These are phyloP conservation scores for Phalloptychus januarius DNA, from an alignment of 2,797 vertebrate genomes.

Conservation along the genomic window DNA sequence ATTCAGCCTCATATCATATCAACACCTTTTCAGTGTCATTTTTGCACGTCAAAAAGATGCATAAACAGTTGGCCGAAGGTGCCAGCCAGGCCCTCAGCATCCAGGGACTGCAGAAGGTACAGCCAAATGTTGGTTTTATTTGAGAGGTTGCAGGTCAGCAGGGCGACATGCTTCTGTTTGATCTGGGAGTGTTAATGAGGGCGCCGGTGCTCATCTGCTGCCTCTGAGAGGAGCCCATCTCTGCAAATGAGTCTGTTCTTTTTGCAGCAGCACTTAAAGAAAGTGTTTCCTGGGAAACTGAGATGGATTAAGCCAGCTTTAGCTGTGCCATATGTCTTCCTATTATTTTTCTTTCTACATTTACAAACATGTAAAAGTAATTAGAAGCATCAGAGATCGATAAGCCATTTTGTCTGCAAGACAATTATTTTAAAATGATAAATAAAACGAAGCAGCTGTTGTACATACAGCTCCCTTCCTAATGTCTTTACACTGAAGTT, in stretches of 20 bases:
- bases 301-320: background rate
- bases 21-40: conserved; percentile 37
- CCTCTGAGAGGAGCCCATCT: conserved; percentile 35
- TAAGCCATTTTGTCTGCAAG: background rate
- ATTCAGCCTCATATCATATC: background rate
- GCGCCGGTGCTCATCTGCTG: conserved; percentile 38
- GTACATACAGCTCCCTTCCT: background rate
- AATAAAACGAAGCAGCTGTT: background rate
- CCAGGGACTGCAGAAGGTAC: conserved; percentile 53
- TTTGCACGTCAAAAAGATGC: conserved; percentile 41
- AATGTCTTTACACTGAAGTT: conserved; percentile 3
- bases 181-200: conserved; percentile 54
- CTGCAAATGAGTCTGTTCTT: conserved; percentile 5
- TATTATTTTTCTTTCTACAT: background rate
- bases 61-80: conserved; percentile 54
- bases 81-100: conserved; percentile 28
- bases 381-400: background rate
- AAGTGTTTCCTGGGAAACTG: background rate
- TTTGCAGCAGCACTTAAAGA: background rate
- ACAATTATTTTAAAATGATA: background rate
- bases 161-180: conserved; percentile 58
- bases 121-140: conserved; percentile 57
- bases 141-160: conserved; percentile 51
- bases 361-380: background rate
- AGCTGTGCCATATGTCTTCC: background rate